Evolutionary conservation across 2,113 vertebrate species (phyloP), one percentile per base, ranked within the genome.

Genomic region (Saccopteryx leptura): DNA sequence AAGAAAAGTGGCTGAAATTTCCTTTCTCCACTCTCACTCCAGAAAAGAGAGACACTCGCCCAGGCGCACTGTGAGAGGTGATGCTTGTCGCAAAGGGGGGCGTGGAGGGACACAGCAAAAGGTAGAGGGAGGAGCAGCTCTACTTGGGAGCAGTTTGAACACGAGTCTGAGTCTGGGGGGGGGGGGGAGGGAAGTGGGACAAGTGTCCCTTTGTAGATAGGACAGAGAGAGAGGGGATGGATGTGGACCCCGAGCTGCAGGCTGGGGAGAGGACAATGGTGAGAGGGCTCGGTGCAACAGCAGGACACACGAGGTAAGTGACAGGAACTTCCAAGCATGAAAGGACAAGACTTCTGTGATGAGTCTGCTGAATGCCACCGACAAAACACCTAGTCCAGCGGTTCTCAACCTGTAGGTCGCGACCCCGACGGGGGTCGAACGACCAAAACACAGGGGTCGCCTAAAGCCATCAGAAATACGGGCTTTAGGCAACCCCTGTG

Each of bases 21-120:
- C 50, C 33, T 48, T 18, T 63, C 9, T 26, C 19, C 4, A 52
- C 5, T 31, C 23, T 76, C 21, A 56, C 1, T 54, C 18, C 72
- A 56, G 15, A 78, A 72, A 63, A 78, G 14, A 78, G 0, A 69
- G n/a, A 48, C 4, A 48, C 4, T 9, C 7, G 2, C 52, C 5
- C 12, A 89, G 39, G 60, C 12, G 72, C 18, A 14, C 1, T 0
- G 23, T 21, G 48, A n/a, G 6, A 86, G 54, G 23, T 7, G 26
- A 1, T 0, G 0, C 7, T 61, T 60, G 9, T 7, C 8, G 10
- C 69, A 3, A 4, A 21, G 1, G 46, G 1, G 0, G 1, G 2
- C 1, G 0, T 1, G 8, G 21, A 69, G 1, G n/a, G 48, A 15
- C 19, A 9, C 8, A 15, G 23, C 0, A 2, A 69, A 19, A 11